phyloP scores from a whole-genome alignment of 1,140 invertebrate genomes.

The Triops cancriformis region DNA sequence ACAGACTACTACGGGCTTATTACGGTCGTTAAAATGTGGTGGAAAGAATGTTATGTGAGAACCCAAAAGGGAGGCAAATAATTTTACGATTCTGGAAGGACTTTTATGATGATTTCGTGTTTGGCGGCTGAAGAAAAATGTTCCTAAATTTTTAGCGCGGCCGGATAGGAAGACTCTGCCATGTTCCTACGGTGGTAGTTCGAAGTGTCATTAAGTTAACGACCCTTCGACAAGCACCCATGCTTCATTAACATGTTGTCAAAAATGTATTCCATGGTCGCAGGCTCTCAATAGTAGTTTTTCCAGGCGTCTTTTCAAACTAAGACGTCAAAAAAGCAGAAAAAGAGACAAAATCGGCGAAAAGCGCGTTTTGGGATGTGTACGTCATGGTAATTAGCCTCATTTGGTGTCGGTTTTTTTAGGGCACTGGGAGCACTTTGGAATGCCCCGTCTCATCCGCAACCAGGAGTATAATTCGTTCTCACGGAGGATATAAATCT shows the following conservation, averaged over 20 bases:
- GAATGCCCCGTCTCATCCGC: too few species aligned
- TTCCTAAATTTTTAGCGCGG: background rate
- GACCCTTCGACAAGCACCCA: background rate
- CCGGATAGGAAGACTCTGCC: background rate
- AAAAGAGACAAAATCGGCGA: too few species aligned
- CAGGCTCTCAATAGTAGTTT: too few species aligned
- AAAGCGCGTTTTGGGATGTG: too few species aligned
- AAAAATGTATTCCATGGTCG: background rate
- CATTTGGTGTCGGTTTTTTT: too few species aligned
- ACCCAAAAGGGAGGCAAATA: background rate
- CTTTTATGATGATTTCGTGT: background rate
- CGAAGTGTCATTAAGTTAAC: conserved; percentile 1
- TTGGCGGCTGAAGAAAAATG: background rate
- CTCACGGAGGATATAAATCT: too few species aligned
- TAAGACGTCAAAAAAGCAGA: too few species aligned
- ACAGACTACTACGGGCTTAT: background rate
- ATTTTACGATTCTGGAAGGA: background rate
- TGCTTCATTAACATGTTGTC: background rate
- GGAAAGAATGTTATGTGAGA: background rate
- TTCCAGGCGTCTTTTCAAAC: too few species aligned
- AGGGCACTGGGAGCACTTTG: too few species aligned
- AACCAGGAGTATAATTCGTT: too few species aligned
- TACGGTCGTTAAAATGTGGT: background rate
- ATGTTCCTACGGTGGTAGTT: background rate
- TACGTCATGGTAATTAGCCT: too few species aligned